A percentile compares a stretch with the other conserved stretches of the same genome.
Evolutionary conservation across 2,113 vertebrate species (phyloP).

Genomic region (Dolichallabes microphthalmus): DNA sequence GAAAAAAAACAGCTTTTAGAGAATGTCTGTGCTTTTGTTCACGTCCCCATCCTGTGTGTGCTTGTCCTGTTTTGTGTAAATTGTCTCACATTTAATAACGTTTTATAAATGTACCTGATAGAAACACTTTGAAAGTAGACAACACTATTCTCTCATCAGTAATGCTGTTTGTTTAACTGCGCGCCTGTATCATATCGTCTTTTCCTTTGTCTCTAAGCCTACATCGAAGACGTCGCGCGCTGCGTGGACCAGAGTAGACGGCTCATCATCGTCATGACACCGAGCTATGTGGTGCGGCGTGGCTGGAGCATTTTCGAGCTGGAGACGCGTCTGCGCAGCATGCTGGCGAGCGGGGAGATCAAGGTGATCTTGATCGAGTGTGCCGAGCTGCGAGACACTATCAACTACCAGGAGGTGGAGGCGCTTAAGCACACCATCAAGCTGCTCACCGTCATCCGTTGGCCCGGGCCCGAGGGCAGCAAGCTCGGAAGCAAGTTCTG

Average conservation of each 20-base stretch:
- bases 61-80: slow-evolving; percentile 19
- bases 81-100: slow-evolving; percentile 19
- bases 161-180: background rate
- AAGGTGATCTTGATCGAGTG: slow-evolving; percentile 98
- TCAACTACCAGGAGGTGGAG: slow-evolving; percentile 99
- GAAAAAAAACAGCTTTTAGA: background rate
- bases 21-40: background rate
- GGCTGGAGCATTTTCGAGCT: slow-evolving; percentile 99
- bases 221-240: slow-evolving; percentile 96
- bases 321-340: slow-evolving; percentile 94
- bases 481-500: slow-evolving; percentile 96
- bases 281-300: slow-evolving; percentile 92
- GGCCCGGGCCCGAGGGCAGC: slow-evolving; percentile 93
- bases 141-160: background rate
- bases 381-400: slow-evolving; percentile 90
- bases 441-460: slow-evolving; percentile 94
- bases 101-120: background rate
- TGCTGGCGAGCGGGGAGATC: slow-evolving; percentile 94
- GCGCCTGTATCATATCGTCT: background rate
- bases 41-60: slow-evolving; percentile 33
- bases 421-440: slow-evolving; percentile 97
- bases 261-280: slow-evolving; percentile 96
- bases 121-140: background rate
- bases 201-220: slow-evolving; percentile 72
- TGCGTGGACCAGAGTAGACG: slow-evolving; percentile 98